Evolutionary conservation across 92 coral and sea anemone genomes (phyloP).

Genomic region (Porites lobata): DNA sequence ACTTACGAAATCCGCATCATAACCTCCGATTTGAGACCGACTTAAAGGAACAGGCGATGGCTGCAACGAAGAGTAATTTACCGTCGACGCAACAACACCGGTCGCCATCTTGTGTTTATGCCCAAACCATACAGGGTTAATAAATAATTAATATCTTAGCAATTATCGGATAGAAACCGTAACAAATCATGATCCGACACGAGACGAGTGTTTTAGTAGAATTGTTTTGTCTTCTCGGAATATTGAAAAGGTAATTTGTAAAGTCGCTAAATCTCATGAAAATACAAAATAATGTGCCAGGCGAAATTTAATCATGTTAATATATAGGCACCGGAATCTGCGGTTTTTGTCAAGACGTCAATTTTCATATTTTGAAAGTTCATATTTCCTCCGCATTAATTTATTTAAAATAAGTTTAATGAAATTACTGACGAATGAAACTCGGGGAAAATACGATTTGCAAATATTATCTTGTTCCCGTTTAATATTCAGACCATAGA

Average conservation of each 20-base stretch:
- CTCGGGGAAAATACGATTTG: neutral
- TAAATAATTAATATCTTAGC: constrained; percentile 75
- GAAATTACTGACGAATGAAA: neutral
- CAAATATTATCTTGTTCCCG: neutral
- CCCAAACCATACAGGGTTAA: constrained; percentile 66
- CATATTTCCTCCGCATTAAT: neutral
- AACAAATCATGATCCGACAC: neutral
- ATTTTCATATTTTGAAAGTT: neutral
- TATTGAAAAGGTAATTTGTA: neutral
- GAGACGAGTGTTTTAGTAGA: neutral
- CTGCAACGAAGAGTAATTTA: constrained; percentile 62
- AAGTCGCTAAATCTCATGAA: neutral
- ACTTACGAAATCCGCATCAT: constrained; percentile 95
- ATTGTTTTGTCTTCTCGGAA: constrained; percentile 2
- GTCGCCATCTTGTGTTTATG: constrained; percentile 88
- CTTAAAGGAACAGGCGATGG: constrained; percentile 62
- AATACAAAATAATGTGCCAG: neutral
- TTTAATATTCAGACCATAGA: too few species aligned
- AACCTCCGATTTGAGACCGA: constrained; percentile 90
- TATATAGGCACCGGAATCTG: neutral
- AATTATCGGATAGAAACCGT: constrained; percentile 41
- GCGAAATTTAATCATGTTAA: neutral
- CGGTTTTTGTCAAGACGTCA: neutral
- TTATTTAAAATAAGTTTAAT: neutral
- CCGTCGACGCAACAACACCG: constrained; percentile 53